Base-by-base conservation (phyloP, 2,888 invertebrate genomes). In the Ochropacha duplaris region DNA sequence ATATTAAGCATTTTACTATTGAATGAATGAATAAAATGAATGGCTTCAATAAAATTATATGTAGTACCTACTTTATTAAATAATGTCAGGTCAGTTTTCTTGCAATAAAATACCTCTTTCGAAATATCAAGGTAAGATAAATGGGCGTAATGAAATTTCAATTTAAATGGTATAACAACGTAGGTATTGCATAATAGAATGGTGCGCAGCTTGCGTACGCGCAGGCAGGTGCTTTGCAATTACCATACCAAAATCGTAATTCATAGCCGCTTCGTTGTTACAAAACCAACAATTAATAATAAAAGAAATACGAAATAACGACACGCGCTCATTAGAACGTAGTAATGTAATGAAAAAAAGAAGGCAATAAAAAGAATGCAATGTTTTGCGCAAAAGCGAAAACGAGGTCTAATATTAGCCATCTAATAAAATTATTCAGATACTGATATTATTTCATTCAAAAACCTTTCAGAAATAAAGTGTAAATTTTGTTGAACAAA, bases 181-280 rank as follows among this genome's bases (percentile, higher is more conserved):
- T 31, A 54, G 16, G 50, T 19, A 61, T 62, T 60, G 65, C 64
- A 61, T 59, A 68, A 72, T 57, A 55, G 54, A 44, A 44, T 44
- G 44, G 9, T 44, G 63, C 58, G 61, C 63, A 58, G 66, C 62
- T 70, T 65, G 70, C 64, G 65, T 59, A 60, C 58, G 57, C 66
- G 58, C 54, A 28, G 52, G 66, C 68, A 71, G 68, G 65, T 71
- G 64, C 60, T 57, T 52, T 55, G 66, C 62, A 71, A 72, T 78
- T 76, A 72, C 69, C 70, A 69, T 70, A 69, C 63, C 64, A 51
- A 66, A 61, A 64, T 65, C 65, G 66, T 69, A 73, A 71, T 57
- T 64, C 64, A 60, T 54, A 52, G 56, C 60, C 19, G 19, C 44
- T 44, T 16, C 44, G 44, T 44, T 60, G 58, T 67, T 66, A 62